Conservation (phyloP, 2,113 vertebrate species). For the Tachycineta bicolor region DNA sequence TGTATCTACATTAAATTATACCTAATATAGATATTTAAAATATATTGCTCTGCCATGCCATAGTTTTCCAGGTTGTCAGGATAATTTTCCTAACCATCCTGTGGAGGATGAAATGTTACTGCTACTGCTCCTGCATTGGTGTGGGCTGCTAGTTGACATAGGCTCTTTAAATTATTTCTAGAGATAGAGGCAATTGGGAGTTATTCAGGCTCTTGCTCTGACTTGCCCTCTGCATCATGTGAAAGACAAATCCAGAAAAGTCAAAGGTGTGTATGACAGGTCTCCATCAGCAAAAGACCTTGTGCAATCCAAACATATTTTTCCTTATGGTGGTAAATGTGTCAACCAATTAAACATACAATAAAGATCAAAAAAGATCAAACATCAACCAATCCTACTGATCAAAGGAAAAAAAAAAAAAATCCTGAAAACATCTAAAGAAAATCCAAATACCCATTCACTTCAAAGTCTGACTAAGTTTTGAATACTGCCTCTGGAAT, state of each 20-base stretch:
- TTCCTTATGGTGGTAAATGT: neutral
- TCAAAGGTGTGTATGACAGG: neutral
- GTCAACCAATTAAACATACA: neutral
- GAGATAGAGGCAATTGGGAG: accelerated
- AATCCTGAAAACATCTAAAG: neutral
- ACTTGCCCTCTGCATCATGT: neutral
- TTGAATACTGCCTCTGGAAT: neutral
- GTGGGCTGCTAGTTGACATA: neutral
- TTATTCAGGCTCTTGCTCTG: neutral
- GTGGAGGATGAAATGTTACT: neutral
- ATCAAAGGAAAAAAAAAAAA: neutral
- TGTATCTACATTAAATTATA: neutral
- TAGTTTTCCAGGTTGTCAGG: neutral
- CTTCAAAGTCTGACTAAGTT: neutral
- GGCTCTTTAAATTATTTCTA: neutral
- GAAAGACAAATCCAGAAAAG: neutral
- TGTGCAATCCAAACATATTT: neutral
- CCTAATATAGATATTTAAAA: neutral
- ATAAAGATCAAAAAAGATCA: neutral
- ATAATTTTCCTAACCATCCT: neutral
- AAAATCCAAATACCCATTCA: neutral
- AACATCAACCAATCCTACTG: neutral
- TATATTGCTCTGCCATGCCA: neutral
- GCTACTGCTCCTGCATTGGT: neutral
- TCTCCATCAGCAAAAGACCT: neutral